Evolutionary conservation across 2,113 vertebrate species (phyloP).

Genomic region (Rhagologus leucostigma): DNA sequence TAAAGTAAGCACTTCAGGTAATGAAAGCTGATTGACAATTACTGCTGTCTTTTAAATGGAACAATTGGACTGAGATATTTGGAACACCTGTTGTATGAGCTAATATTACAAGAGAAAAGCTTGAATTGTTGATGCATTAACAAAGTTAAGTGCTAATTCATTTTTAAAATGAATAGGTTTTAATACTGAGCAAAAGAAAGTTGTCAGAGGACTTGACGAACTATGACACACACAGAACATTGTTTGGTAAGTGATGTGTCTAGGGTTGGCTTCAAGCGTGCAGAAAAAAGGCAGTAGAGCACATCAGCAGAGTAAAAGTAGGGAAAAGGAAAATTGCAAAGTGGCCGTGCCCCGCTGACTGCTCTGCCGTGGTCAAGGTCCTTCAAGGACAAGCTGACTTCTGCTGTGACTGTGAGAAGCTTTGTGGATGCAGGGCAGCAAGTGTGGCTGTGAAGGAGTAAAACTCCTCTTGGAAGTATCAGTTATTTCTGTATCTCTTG

Average conservation of each 20-base stretch:
- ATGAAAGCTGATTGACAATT: background rate
- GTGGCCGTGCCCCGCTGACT: rapidly evolving
- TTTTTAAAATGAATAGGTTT: background rate
- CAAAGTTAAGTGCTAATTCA: background rate
- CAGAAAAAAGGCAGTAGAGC: background rate
- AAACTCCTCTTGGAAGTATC: background rate
- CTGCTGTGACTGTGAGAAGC: background rate
- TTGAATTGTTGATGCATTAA: background rate
- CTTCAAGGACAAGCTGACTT: background rate
- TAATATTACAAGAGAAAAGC: background rate
- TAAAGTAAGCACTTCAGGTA: background rate
- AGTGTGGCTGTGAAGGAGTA: background rate
- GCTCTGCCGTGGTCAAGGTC: background rate
- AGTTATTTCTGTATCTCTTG: background rate
- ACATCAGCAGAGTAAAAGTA: background rate
- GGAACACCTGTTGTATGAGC: background rate
- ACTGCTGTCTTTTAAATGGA: background rate
- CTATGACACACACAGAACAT: rapidly evolving
- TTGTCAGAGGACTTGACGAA: background rate
- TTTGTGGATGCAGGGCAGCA: background rate
- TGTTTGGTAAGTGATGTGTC: background rate
- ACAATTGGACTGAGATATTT: background rate
- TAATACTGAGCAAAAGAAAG: background rate
- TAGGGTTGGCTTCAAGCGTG: background rate
- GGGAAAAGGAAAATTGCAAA: background rate